Evolutionary conservation across 1,140 invertebrate species (phyloP).

Genomic region (Ptiloglossa arizonensis): DNA sequence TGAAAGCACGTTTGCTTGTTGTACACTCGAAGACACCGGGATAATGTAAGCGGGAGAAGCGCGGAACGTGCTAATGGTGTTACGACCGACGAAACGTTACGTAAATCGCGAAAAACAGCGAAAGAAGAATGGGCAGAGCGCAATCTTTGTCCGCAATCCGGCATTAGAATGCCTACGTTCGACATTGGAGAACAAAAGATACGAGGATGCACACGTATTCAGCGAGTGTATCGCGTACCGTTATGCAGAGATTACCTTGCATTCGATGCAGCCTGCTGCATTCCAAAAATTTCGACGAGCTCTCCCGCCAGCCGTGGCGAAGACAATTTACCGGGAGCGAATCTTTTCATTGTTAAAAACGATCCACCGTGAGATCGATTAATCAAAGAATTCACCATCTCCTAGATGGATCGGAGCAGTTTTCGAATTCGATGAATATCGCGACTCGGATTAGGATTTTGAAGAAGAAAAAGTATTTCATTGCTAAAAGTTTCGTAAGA

Average conservation of each 20-base stretch:
- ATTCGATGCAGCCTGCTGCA: neutral
- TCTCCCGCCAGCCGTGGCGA: neutral
- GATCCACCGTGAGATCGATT: too few relatives aligned
- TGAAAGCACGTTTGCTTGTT: neutral
- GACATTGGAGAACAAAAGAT: slow-evolving; percentile 27
- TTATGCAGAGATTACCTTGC: neutral
- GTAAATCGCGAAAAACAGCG: slow-evolving; percentile 26
- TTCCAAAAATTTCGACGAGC: slow-evolving; percentile 13
- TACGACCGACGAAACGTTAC: slow-evolving; percentile 9
- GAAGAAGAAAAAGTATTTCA: too few relatives aligned
- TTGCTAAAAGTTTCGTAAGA: too few relatives aligned
- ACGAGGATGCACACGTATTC: slow-evolving; percentile 18
- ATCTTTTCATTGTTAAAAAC: too few relatives aligned
- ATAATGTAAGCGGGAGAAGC: neutral
- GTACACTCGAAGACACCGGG: neutral
- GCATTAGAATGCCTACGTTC: slow-evolving; percentile 37
- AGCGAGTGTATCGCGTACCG: neutral
- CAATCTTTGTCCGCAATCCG: slow-evolving; percentile 25
- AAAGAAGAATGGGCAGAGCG: slow-evolving; percentile 1
- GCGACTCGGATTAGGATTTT: too few relatives aligned
- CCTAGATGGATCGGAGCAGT: too few relatives aligned
- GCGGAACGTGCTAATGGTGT: slow-evolving; percentile 25
- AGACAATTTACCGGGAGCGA: too few relatives aligned
- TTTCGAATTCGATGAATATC: neutral
- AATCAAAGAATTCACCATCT: neutral